Conservation (phyloP, 2,797 vertebrate genomes). For the Helostoma temminkii region DNA sequence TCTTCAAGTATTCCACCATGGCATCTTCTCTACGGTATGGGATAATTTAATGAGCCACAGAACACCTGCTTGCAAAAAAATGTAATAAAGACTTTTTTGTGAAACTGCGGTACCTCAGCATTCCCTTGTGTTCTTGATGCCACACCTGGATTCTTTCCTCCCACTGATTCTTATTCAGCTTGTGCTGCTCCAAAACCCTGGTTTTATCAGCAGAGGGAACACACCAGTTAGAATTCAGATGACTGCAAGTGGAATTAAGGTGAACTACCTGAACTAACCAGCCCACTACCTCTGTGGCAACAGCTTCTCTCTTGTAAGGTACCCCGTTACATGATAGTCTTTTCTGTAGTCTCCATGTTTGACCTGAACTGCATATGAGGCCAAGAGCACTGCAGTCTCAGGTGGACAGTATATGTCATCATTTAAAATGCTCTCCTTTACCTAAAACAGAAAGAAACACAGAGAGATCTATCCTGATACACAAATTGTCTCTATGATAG, state of each 20-base stretch:
- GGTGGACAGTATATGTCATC: constrained; percentile 98
- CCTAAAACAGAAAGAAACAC: constrained; percentile 66
- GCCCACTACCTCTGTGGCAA: constrained; percentile 91
- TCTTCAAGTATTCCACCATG: constrained; percentile 97
- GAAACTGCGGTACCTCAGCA: constrained; percentile 89
- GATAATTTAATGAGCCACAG: constrained; percentile 15
- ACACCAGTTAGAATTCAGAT: constrained; percentile 52
- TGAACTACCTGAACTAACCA: neutral
- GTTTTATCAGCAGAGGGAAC: constrained; percentile 56
- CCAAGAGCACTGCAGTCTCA: constrained; percentile 94
- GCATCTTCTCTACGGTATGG: constrained; percentile 90
- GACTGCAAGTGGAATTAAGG: constrained; percentile 39
- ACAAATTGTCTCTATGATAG: neutral
- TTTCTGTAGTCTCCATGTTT: constrained; percentile 94
- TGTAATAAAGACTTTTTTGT: neutral
- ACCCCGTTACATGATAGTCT: constrained; percentile 91
- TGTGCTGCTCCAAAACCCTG: constrained; percentile 98
- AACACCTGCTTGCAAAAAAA: constrained; percentile 6
- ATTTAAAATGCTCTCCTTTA: constrained; percentile 94
- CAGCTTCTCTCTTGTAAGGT: constrained; percentile 92
- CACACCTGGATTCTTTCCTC: constrained; percentile 96
- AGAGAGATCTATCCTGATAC: neutral
- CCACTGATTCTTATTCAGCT: constrained; percentile 97
- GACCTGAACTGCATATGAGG: constrained; percentile 95
- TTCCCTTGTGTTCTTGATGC: constrained; percentile 94